Percentiles rank a stretch among this genome's conserved stretches.
Conservation (phyloP, 2,888 invertebrate species). For the Argynnis bischoffii region DNA sequence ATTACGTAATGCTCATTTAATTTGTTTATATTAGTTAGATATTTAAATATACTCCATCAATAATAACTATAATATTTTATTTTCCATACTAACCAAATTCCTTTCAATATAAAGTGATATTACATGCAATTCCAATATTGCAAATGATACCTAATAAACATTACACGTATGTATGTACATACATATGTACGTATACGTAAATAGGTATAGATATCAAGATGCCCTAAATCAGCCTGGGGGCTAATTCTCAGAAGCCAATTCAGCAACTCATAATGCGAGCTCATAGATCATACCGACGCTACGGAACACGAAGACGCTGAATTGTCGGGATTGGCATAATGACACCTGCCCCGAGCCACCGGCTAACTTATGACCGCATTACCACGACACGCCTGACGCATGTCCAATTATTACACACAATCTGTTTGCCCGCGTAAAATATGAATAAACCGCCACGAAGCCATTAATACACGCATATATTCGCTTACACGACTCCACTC, state of each 20-base stretch:
- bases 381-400: slow-evolving; percentile 76
- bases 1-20: slow-evolving; percentile 23
- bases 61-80: too few relatives aligned
- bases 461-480: slow-evolving; percentile 57
- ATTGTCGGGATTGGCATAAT: slow-evolving; percentile 76
- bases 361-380: slow-evolving; percentile 76
- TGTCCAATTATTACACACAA: slow-evolving; percentile 79
- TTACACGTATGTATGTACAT: neutral
- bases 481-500: slow-evolving; percentile 32
- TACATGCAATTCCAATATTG: too few relatives aligned
- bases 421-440: slow-evolving; percentile 74
- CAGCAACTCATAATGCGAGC: slow-evolving; percentile 63
- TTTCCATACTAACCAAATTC: too few relatives aligned
- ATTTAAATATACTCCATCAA: too few relatives aligned
- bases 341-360: slow-evolving; percentile 68
- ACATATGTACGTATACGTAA: neutral
- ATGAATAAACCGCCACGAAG: slow-evolving; percentile 64
- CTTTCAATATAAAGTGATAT: too few relatives aligned
- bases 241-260: slow-evolving; percentile 59
- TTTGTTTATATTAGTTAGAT: slow-evolving; percentile 10
- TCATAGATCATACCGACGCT: slow-evolving; percentile 67
- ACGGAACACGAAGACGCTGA: slow-evolving; percentile 55
- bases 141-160: neutral
- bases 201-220: slow-evolving; percentile 12
- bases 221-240: slow-evolving; percentile 38